Evolutionary conservation across 2,113 vertebrate species (phyloP).

Genomic region (Dicrurus megarhynchus): DNA sequence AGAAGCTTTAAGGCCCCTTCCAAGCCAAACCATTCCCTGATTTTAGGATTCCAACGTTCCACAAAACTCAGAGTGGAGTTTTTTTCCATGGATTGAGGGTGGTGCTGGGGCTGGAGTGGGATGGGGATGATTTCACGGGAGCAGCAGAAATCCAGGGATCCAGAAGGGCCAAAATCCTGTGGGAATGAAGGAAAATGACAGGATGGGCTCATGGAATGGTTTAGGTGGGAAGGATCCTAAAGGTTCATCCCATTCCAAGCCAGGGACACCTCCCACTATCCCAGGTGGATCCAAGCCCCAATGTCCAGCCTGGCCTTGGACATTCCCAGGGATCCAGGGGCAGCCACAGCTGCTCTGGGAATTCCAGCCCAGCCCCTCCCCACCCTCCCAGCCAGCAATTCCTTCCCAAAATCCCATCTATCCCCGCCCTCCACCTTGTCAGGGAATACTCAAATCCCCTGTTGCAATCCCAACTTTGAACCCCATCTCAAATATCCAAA

Average conservation of each 20-base stretch:
- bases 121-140: neutral
- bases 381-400: neutral
- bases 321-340: neutral
- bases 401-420: neutral
- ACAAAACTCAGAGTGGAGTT: neutral
- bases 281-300: neutral
- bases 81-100: neutral
- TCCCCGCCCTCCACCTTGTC: neutral
- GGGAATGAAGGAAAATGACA: neutral
- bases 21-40: neutral
- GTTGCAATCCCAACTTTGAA: rapidly evolving
- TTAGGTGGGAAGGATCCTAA: too few relatives aligned
- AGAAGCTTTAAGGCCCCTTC: neutral
- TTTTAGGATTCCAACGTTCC: neutral
- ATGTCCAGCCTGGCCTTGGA: neutral
- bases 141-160: neutral
- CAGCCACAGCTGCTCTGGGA: neutral
- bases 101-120: neutral
- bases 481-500: neutral
- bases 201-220: rapidly evolving
- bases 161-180: neutral
- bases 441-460: neutral
- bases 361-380: neutral
- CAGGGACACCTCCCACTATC: rapidly evolving
- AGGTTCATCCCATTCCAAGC: neutral